Evolutionary conservation across 2,797 vertebrate species (phyloP).

Genomic region (Staurois parvus): DNA sequence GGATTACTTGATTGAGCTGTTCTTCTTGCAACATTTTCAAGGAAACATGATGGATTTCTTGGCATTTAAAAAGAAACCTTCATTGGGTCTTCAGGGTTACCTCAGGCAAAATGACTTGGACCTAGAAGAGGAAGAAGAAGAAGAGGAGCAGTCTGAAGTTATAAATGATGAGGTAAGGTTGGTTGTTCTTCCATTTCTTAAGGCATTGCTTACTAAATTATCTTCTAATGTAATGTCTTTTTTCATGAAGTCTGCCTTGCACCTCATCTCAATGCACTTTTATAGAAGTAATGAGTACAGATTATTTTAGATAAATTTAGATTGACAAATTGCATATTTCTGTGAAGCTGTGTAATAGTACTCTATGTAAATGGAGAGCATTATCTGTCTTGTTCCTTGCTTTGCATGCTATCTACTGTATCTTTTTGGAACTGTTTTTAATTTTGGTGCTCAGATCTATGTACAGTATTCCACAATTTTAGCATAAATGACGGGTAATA

Average conservation of each 20-base stretch:
- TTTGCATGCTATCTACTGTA: background rate
- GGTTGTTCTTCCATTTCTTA: background rate
- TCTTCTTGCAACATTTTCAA: conserved; percentile 97
- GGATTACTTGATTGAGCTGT: conserved; percentile 93
- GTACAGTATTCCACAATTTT: background rate
- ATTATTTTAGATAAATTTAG: background rate
- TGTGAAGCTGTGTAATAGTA: too few relatives aligned
- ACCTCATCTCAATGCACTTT: background rate
- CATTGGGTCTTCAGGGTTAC: conserved; percentile 92
- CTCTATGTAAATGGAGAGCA: background rate
- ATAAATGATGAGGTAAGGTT: conserved; percentile 96
- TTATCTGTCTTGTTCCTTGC: background rate
- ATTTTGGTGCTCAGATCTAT: background rate
- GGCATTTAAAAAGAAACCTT: conserved; percentile 96
- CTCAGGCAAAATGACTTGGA: conserved; percentile 95
- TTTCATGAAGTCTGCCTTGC: background rate
- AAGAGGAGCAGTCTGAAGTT: conserved; percentile 96
- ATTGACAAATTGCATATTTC: background rate
- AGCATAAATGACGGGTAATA: background rate
- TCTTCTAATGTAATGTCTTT: too few relatives aligned
- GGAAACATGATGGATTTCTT: conserved; percentile 99
- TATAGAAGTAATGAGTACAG: background rate
- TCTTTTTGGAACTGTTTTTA: background rate
- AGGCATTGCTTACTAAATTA: background rate
- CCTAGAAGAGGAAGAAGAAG: conserved; percentile 91